Conservation (phyloP, 2,888 invertebrate genomes). For the Thera obeliscata region DNA sequence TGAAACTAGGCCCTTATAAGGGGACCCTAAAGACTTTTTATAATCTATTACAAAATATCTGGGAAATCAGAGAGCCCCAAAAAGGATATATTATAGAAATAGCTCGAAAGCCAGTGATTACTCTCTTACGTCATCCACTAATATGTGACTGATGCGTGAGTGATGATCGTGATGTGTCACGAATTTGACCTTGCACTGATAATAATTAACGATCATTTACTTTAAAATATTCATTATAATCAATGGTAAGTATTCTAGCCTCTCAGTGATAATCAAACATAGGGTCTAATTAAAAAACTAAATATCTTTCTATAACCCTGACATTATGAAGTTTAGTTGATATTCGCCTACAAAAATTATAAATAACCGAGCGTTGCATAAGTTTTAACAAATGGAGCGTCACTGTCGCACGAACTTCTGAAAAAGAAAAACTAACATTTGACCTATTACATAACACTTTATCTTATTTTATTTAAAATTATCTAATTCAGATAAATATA, state of each 20-base stretch:
- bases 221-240: constrained; percentile 82
- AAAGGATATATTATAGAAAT: background rate
- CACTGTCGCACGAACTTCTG: constrained; percentile 94
- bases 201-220: constrained; percentile 85
- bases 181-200: constrained; percentile 31
- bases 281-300: constrained; percentile 78
- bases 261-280: constrained; percentile 70
- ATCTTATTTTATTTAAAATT: too few relatives aligned
- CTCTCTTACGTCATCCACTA: background rate
- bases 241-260: constrained; percentile 64
- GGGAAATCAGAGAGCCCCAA: background rate
- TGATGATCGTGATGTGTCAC: too few relatives aligned
- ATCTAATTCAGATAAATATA: too few relatives aligned
- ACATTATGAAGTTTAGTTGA: constrained; percentile 74
- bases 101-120: constrained; percentile 2
- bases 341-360: constrained; percentile 86
- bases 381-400: constrained; percentile 96
- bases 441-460: background rate
- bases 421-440: constrained; percentile 66
- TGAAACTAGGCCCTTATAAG: too few relatives aligned
- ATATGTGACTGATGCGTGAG: background rate
- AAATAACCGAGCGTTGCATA: constrained; percentile 97
- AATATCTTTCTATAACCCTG: constrained; percentile 73
- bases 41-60: too few relatives aligned
- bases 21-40: too few relatives aligned